Percentiles rank a stretch among this genome's conserved stretches.
These are phyloP conservation scores for Amblyteles armatorius DNA, from an alignment of 2,888 invertebrate genomes.

Conservation along the genomic window DNA sequence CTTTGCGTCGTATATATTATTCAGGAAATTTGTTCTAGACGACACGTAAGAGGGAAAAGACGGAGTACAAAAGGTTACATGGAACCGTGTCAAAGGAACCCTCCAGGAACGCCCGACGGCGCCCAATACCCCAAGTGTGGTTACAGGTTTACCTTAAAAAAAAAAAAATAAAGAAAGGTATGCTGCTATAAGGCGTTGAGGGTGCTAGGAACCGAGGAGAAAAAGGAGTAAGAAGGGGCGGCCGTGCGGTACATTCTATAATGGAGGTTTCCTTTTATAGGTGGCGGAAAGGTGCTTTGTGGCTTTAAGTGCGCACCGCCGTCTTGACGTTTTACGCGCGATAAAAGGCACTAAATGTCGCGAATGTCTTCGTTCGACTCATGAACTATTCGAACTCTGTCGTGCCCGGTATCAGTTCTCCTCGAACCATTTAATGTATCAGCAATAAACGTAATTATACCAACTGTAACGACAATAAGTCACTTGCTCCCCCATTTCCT, in stretches of 20 bases:
- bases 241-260: slow-evolving; percentile 37
- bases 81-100: slow-evolving; percentile 20
- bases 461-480: slow-evolving; percentile 54
- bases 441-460: slow-evolving; percentile 60
- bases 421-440: slow-evolving; percentile 33
- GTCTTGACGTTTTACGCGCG: slow-evolving; percentile 59
- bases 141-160: neutral
- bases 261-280: slow-evolving; percentile 33
- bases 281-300: slow-evolving; percentile 42
- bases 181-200: neutral
- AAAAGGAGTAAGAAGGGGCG: neutral
- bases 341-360: slow-evolving; percentile 64
- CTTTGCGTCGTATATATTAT: slow-evolving; percentile 36
- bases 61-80: slow-evolving; percentile 10
- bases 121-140: neutral
- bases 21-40: slow-evolving; percentile 44
- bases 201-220: slow-evolving; percentile 16
- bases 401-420: slow-evolving; percentile 11
- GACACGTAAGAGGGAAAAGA: slow-evolving; percentile 9
- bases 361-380: slow-evolving; percentile 13
- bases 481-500: slow-evolving; percentile 4
- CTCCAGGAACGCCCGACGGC: neutral
- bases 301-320: slow-evolving; percentile 45
- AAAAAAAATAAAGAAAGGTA: neutral
- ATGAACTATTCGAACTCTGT: slow-evolving; percentile 11